Evolutionary conservation across 2,888 invertebrate species (phyloP), one percentile per base, ranked within the genome.

Genomic region (Polietes domitor): DNA sequence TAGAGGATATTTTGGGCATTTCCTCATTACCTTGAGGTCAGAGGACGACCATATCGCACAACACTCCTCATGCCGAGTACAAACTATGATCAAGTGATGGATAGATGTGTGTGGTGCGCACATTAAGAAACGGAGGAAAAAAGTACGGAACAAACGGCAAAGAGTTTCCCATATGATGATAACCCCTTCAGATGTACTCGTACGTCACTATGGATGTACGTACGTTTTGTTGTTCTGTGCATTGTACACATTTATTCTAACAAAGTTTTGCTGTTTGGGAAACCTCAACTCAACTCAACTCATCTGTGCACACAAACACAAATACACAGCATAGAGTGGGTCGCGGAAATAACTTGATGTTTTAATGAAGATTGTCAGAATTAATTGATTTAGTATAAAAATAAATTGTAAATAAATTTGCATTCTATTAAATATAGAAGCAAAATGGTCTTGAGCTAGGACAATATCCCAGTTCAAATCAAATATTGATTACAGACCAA

Each of bases 41-140:
- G n/a, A n/a, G n/a, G n/a, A n/a, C n/a, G n/a, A n/a, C n/a, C n/a
- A n/a, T n/a, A n/a, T n/a, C n/a, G n/a, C n/a, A n/a, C n/a, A n/a
- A n/a, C n/a, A n/a, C n/a, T n/a, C n/a, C n/a, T n/a, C n/a, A n/a
- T n/a, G n/a, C n/a, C n/a, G n/a, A n/a, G 9, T 32, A 32, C n/a
- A n/a, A 47, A 26, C 58, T 58, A 26, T 58, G 58, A 58, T 58
- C 21, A 58, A 58, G 26, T 58, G 58, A 58, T 58, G 58, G 58
- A 58, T n/a, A 12, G 47, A 47, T n/a, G 47, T 4, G 4, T 47
- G n/a, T 58, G 26, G 15, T 21, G 53, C 21, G 5, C 53, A 53
- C 53, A 53, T 53, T 53, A 53, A 53, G 53, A 53, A 21, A 58
- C 15, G n/a, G 47, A 26, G 12, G 24, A 43, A 24, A 41, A 68